phyloP scores from a whole-genome alignment of 2,113 vertebrate genomes.

The Vicugna pacos region DNA sequence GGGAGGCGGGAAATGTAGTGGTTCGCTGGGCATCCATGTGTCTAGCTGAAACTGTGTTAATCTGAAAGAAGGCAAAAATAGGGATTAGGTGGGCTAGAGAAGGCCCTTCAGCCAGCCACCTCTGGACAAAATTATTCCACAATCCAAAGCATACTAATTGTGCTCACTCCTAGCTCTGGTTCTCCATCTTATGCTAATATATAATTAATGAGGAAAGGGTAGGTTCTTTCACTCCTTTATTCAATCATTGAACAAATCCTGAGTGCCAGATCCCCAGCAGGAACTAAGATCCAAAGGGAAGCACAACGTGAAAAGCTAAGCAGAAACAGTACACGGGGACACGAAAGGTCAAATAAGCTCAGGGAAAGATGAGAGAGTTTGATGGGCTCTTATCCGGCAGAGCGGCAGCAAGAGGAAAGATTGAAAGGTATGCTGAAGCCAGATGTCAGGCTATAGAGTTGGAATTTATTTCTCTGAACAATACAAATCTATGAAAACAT shows the following conservation, averaged over 20 bases:
- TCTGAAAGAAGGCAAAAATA: conserved; percentile 20
- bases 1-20: neutral
- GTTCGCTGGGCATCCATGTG: neutral
- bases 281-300: neutral
- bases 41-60: neutral
- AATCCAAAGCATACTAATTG: neutral
- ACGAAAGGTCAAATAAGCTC: neutral
- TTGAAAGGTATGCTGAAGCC: neutral
- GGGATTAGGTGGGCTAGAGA: neutral
- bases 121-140: neutral
- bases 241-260: neutral
- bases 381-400: neutral
- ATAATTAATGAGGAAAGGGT: neutral
- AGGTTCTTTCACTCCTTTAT: neutral
- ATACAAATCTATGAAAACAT: neutral
- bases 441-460: neutral
- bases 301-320: neutral
- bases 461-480: conserved; percentile 26
- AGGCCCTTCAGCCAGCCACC: neutral
- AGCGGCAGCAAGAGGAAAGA: neutral
- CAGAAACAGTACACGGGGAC: neutral
- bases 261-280: neutral
- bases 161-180: neutral
- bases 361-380: neutral
- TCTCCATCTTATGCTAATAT: neutral